Conservation (phyloP, 1,140 invertebrate species). For the Chironomus striatipennis region DNA sequence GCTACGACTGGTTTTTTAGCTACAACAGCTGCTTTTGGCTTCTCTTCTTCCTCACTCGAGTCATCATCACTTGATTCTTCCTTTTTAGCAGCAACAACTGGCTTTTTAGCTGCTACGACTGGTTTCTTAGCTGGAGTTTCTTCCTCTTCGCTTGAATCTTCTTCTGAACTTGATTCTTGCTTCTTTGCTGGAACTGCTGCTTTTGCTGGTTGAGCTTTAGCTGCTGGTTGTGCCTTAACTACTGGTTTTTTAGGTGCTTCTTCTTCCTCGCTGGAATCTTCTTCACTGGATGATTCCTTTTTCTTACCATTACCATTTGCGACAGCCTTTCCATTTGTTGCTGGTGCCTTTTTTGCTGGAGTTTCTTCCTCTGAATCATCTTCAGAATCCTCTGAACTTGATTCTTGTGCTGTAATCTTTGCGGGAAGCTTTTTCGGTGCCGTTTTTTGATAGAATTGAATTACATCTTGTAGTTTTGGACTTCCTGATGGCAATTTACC, state of each 20-base stretch:
- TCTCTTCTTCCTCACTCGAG: slow-evolving; percentile 33
- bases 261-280: slow-evolving; percentile 28
- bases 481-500: slow-evolving; percentile 42
- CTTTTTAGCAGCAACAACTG: slow-evolving; percentile 29
- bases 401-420: slow-evolving; percentile 27
- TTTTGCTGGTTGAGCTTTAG: slow-evolving; percentile 30
- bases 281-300: slow-evolving; percentile 28
- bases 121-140: slow-evolving; percentile 30
- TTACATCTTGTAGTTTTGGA: slow-evolving; percentile 43
- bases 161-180: slow-evolving; percentile 36
- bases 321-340: background rate
- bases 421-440: slow-evolving; percentile 41
- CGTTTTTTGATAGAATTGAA: slow-evolving; percentile 43
- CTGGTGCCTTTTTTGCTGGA: slow-evolving; percentile 27
- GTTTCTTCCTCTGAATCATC: slow-evolving; percentile 29
- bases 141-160: slow-evolving; percentile 34
- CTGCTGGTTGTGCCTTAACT: slow-evolving; percentile 27
- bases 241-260: slow-evolving; percentile 27
- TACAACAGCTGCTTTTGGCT: slow-evolving; percentile 27
- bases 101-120: slow-evolving; percentile 29
- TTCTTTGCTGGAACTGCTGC: slow-evolving; percentile 27
- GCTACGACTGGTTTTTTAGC: slow-evolving; percentile 27
- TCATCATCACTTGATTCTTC: background rate
- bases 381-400: slow-evolving; percentile 26
- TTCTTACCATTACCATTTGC: slow-evolving; percentile 11